These are phyloP conservation scores for Miniopterus natalensis DNA, from an alignment of 2,113 vertebrate species.

Conservation along the genomic window DNA sequence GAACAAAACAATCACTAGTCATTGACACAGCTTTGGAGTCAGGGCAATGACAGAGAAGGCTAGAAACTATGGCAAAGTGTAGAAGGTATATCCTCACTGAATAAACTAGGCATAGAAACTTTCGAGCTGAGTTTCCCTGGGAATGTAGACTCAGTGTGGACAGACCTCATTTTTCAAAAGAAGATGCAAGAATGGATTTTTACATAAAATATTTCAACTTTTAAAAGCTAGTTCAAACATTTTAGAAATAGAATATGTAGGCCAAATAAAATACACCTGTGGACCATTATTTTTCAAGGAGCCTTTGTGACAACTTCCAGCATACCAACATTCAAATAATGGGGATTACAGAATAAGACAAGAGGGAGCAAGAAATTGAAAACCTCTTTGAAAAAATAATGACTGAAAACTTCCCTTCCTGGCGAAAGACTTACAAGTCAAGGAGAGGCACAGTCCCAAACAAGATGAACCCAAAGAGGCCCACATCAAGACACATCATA, in stretches of 20 bases:
- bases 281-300: background rate
- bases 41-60: background rate
- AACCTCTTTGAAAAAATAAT: no score
- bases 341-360: no score
- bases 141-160: background rate
- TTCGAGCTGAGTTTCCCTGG: background rate
- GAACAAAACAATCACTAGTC: background rate
- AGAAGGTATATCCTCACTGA: background rate
- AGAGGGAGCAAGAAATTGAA: no score
- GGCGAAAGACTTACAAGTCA: no score
- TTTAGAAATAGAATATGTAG: background rate
- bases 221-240: background rate
- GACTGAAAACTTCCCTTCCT: no score
- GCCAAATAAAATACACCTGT: background rate
- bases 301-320: no score
- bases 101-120: fast-evolving
- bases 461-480: no score
- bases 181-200: background rate
- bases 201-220: background rate
- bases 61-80: background rate
- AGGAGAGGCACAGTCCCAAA: no score
- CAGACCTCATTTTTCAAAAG: background rate
- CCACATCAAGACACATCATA: no score
- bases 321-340: no score
- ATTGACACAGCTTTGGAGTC: background rate